Evolutionary conservation across 1,140 invertebrate genomes (phyloP), one percentile per base, ranked within the genome.

Genomic region (Agrypnia vestita): DNA sequence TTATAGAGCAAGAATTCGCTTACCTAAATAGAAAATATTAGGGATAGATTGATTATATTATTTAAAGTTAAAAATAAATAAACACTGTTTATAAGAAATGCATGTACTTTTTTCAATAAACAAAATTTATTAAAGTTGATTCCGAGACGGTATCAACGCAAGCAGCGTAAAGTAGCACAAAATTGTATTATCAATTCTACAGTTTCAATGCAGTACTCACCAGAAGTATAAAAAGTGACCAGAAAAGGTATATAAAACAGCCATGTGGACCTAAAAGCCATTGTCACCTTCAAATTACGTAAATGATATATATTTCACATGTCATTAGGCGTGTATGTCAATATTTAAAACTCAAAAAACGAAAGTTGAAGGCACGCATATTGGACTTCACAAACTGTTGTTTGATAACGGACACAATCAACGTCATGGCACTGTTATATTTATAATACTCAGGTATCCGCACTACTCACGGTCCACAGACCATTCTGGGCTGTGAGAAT

Each of bases 281-380:
- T 76, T 64, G 59, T 76, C 59, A 76, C 56, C 74, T 76, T 76
- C 59, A 49, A 64, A 13, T 72, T 72, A 51, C 69, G 49, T 72
- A 13, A 21, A 72, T 53, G 11, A n/a, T 21, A 19, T 12, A 51
- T 25, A 51, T 59, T 62, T 47, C 74, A 76, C 74, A 76, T 64
- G 74, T 76, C 69, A 72, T n/a, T 64, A 76, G 21, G 73, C 73
- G 55, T 61, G 11, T 51, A 64, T 21, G 44, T 64, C 59, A 76
- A 64, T 64, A 76, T 76, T 76, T 62, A 76, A 76, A 76, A 76
- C 43, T 76, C 59, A 76, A 76, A 64, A 76, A 56, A 49, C 59
- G 59, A 76, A 76, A 76, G 69, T 72, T 72, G 25, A 72, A 72
- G 15, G 51, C 49, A 55, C 69, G 49, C 69, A 72, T 72, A 72